Evolutionary conservation across 2,113 vertebrate genomes (phyloP).

Genomic region (Myocastor coypus): DNA sequence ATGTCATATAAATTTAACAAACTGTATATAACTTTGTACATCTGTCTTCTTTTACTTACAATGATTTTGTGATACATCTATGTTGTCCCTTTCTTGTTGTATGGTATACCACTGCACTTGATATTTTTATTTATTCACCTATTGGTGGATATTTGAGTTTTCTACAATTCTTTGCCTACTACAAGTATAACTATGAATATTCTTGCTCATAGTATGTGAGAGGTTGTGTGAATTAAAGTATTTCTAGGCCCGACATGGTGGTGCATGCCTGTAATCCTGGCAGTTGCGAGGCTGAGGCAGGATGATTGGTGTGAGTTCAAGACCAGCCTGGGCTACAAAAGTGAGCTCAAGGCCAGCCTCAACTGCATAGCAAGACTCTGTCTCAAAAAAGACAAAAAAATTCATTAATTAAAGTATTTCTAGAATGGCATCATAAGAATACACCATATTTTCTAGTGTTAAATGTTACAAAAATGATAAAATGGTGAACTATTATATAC

Average conservation of each 20-base stretch:
- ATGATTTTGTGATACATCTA: conserved; percentile 47
- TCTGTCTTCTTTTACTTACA: conserved; percentile 42
- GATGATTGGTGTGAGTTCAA: no score
- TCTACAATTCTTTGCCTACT: not conserved
- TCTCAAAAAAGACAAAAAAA: no score
- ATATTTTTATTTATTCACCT: conserved; percentile 29
- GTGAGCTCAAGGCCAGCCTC: no score
- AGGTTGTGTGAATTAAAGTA: conserved; percentile 63
- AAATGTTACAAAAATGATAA: conserved; percentile 44
- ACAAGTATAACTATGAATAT: conserved; percentile 12
- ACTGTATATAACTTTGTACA: not conserved
- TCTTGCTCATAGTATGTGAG: not conserved
- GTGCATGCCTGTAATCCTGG: no score
- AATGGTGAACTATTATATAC: not conserved
- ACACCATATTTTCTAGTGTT: conserved; percentile 13
- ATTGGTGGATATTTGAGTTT: not conserved
- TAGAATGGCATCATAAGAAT: conserved; percentile 19
- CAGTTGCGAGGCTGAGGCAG: no score
- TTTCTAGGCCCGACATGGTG: no score
- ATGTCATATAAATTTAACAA: conserved; percentile 51
- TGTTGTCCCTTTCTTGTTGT: conserved; percentile 26
- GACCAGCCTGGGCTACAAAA: no score
- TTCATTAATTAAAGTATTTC: no score
- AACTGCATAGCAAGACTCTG: no score
- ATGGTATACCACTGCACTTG: not conserved